Conservation (phyloP, 2,113 vertebrate species). For the Xenus cinereus region DNA sequence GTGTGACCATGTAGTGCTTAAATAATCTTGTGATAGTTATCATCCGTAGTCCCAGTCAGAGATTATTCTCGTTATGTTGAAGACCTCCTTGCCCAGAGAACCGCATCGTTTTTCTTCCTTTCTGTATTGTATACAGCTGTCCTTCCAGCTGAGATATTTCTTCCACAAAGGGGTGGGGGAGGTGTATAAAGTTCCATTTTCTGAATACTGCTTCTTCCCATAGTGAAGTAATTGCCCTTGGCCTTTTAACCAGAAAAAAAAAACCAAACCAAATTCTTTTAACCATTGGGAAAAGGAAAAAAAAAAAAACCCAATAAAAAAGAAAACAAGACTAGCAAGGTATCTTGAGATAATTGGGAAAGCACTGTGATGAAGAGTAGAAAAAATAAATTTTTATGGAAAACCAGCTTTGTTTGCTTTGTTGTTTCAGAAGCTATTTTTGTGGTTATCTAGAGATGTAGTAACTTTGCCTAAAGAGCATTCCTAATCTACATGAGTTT, state of each 20-base stretch:
- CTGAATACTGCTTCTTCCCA: not conserved
- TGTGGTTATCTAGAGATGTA: not conserved
- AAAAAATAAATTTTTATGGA: not conserved
- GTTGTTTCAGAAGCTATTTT: not conserved
- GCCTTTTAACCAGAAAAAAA: not conserved
- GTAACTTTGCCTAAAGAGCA: not conserved
- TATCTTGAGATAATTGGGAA: not conserved
- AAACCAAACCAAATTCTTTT: too few species aligned
- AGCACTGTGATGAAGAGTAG: not conserved
- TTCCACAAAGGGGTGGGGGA: not conserved
- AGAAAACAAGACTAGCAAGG: not conserved
- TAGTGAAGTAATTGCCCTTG: not conserved
- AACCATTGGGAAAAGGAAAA: not conserved
- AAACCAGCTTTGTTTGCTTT: not conserved
- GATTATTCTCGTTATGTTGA: not conserved
- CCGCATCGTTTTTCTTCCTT: not conserved
- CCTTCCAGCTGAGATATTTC: not conserved
- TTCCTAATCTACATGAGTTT: not conserved
- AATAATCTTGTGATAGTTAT: fast-evolving
- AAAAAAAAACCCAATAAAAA: not conserved
- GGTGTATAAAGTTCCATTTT: not conserved
- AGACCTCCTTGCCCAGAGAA: not conserved
- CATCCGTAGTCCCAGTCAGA: not conserved
- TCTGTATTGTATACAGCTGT: not conserved
- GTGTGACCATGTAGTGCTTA: not conserved